These are phyloP conservation scores for Etheostoma spectabile DNA, from an alignment of 2,113 vertebrate species.

Conservation along the genomic window DNA sequence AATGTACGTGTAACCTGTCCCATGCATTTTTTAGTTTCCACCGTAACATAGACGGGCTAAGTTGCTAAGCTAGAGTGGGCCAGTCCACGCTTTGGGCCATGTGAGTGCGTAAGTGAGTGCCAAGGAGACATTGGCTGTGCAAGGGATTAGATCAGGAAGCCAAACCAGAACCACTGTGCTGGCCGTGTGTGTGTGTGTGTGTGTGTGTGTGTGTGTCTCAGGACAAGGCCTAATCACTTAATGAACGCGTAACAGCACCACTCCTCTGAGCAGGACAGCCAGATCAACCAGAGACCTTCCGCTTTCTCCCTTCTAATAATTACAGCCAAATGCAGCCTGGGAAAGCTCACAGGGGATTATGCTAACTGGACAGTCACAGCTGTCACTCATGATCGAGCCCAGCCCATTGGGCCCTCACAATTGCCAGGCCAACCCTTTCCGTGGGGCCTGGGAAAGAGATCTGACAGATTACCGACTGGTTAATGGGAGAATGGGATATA, in stretches of 20 bases:
- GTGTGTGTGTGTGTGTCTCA: slow-evolving; percentile 35
- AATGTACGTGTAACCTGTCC: neutral
- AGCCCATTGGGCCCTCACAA: slow-evolving; percentile 39
- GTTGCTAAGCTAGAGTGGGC: slow-evolving; percentile 32
- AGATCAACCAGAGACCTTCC: slow-evolving; percentile 76
- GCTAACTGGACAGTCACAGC: slow-evolving; percentile 53
- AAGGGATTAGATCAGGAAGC: slow-evolving; percentile 81
- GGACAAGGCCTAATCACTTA: slow-evolving; percentile 84
- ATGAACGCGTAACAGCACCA: slow-evolving; percentile 78
- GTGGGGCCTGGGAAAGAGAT: slow-evolving; percentile 65
- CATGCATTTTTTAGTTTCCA: slow-evolving; percentile 6
- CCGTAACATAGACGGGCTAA: slow-evolving; percentile 1
- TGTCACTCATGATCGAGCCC: slow-evolving; percentile 47
- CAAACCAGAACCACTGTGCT: slow-evolving; percentile 68
- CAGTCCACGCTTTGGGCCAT: slow-evolving; percentile 51
- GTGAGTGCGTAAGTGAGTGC: slow-evolving; percentile 71
- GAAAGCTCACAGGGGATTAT: slow-evolving; percentile 51
- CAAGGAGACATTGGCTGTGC: slow-evolving; percentile 67
- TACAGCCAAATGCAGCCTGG: slow-evolving; percentile 66
- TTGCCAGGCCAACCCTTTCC: slow-evolving; percentile 64
- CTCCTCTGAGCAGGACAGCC: slow-evolving; percentile 70
- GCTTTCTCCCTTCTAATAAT: slow-evolving; percentile 77
- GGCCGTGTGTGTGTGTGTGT: slow-evolving; percentile 51
- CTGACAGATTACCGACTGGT: slow-evolving; percentile 73
- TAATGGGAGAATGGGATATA: slow-evolving; percentile 71